Conservation (phyloP, 1,140 invertebrate genomes). For the Drosophila santomea region DNA sequence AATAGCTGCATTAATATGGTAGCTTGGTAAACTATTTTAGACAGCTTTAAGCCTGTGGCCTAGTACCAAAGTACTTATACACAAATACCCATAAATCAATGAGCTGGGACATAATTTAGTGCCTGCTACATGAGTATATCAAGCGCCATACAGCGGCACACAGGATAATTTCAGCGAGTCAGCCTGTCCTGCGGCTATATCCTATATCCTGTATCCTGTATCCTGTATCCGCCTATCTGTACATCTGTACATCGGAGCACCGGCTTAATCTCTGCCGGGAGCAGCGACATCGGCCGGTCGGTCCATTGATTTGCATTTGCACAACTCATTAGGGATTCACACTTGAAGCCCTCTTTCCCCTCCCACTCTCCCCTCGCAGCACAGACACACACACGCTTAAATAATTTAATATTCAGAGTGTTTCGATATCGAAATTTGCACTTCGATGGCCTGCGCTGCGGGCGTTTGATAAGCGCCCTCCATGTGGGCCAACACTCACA, state of each 20-base stretch:
- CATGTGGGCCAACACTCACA: slow-evolving; percentile 10
- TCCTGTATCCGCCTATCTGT: neutral
- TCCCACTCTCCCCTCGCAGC: neutral
- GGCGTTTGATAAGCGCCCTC: slow-evolving; percentile 34
- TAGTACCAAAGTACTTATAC: neutral
- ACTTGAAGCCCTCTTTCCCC: slow-evolving; percentile 5
- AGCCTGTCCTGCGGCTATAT: slow-evolving; percentile 13
- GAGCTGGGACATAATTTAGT: slow-evolving; percentile 13
- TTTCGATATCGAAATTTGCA: slow-evolving; percentile 42
- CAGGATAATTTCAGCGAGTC: slow-evolving; percentile 28
- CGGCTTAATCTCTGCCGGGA: slow-evolving; percentile 35
- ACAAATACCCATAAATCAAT: slow-evolving; percentile 4
- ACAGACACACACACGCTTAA: slow-evolving; percentile 9
- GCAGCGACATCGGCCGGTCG: slow-evolving; percentile 16
- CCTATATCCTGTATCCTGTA: neutral
- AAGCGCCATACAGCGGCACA: neutral
- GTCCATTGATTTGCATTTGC: slow-evolving; percentile 55
- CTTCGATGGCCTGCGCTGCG: slow-evolving; percentile 34
- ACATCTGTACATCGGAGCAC: neutral
- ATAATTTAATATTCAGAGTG: slow-evolving; percentile 56
- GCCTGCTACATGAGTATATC: slow-evolving; percentile 4
- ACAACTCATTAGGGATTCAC: slow-evolving; percentile 54
- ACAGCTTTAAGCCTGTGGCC: too few species aligned
- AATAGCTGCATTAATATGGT: too few species aligned
- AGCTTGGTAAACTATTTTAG: neutral